These are phyloP conservation scores for Corapipo altera DNA, from an alignment of 2,113 vertebrate species.

Conservation along the genomic window DNA sequence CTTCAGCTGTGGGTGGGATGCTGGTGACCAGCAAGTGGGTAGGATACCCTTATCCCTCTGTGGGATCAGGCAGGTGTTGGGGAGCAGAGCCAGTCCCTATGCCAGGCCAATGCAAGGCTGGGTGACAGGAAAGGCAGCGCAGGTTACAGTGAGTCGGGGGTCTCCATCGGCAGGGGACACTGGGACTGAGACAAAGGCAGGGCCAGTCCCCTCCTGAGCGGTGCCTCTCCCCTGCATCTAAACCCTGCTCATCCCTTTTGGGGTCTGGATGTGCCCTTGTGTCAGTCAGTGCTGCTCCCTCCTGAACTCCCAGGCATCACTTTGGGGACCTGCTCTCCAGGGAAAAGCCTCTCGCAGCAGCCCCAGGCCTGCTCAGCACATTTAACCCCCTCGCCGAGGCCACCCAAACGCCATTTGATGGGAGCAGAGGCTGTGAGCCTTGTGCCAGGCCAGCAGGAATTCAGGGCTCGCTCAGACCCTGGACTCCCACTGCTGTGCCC, in stretches of 20 bases:
- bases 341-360: not conserved
- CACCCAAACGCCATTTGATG: not conserved
- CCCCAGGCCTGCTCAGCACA: not conserved
- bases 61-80: not conserved
- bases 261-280: not conserved
- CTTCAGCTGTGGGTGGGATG: not conserved
- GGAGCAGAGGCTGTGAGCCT: not conserved
- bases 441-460: not conserved
- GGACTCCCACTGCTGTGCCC: not conserved
- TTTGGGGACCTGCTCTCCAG: not conserved
- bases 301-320: not conserved
- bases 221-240: not conserved
- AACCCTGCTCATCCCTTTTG: fast-evolving
- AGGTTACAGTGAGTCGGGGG: fast-evolving
- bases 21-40: not conserved
- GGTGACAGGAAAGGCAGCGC: fast-evolving
- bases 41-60: not conserved
- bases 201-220: fast-evolving
- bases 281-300: not conserved
- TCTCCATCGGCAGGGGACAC: not conserved
- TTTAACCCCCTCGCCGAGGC: not conserved
- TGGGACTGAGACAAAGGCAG: not conserved
- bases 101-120: not conserved
- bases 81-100: not conserved
- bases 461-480: not conserved